Conservation (phyloP, 2,888 invertebrate genomes). For the Drosophila anceps region DNA sequence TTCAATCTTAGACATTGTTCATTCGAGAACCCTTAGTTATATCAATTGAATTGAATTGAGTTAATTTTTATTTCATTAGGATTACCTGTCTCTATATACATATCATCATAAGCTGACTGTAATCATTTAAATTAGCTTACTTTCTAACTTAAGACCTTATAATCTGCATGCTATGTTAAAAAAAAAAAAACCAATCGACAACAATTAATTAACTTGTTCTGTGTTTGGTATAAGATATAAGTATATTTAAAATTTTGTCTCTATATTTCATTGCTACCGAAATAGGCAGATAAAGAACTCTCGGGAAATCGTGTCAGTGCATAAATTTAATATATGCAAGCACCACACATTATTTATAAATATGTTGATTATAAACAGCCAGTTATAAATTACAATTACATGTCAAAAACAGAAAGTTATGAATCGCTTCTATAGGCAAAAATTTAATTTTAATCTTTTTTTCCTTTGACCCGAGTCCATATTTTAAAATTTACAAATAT, state of each 20-base stretch:
- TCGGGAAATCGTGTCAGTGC: too few relatives aligned
- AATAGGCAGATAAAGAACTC: too few relatives aligned
- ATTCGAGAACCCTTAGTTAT: background rate
- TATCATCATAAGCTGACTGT: too few relatives aligned
- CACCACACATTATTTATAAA: background rate
- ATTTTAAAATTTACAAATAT: background rate
- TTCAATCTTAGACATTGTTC: background rate
- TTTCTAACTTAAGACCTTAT: too few relatives aligned
- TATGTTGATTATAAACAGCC: background rate
- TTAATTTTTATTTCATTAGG: background rate
- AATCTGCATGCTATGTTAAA: too few relatives aligned
- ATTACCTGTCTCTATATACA: too few relatives aligned
- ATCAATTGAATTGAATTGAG: background rate
- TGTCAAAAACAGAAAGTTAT: background rate
- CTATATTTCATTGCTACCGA: too few relatives aligned
- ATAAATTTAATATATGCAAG: background rate
- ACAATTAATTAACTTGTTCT: too few relatives aligned
- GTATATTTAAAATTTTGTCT: too few relatives aligned
- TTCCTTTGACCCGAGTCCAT: background rate
- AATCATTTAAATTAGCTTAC: too few relatives aligned
- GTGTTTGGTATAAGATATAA: too few relatives aligned
- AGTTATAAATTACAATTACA: background rate
- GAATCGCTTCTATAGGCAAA: background rate
- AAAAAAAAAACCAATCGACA: too few relatives aligned
- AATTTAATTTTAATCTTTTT: background rate